Base-by-base conservation (phyloP, 1,140 invertebrate species). In the Dendrolimus kikuchii region DNA sequence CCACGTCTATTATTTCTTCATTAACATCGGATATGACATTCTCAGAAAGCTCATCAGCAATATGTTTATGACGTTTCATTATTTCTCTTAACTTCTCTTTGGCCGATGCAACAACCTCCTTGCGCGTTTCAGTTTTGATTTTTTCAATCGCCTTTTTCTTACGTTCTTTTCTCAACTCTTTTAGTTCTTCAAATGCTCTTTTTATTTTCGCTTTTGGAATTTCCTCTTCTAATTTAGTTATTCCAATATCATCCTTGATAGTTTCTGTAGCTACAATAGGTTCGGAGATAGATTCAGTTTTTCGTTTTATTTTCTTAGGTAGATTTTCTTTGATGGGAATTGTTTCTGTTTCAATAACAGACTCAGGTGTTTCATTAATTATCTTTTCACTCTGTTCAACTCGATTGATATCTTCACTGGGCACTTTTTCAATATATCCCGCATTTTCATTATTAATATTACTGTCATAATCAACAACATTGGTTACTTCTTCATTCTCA, bases 31-130 rank as follows among this genome's bases (percentile, higher is more conserved):
- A 41, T 62, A 71, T 61, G 41, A 72, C 62, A 68, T 64, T 71
- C 53, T 75, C 68, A n/a, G 75, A 68, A 51, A 82, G 68, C 61
- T 86, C 74, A 38, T 76, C 69, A 10, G 82, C 75, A 40, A 85
- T 74, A 66, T 87, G 69, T 72, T 85, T 87, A 57, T 86, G 87
- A 5, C 81, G 74, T 60, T 78, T 80, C 74, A 88, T 88, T 51
- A 88, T 75, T 70, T 88, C 87, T 66, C 76, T 86, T 46, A 88
- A 64, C 62, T 88, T 88, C 61, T 88, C 86, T 74, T 87, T 88
- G 0, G 87, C 82, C 10, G 86, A 87, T 37, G 79, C 83, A 5
- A 84, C 76, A 36, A 88, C 75, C 64, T 86, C 82, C 54, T 72
- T 81, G 10, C 80, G 72, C 10, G 84, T 87, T 74, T 84, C 80